phyloP scores from a whole-genome alignment of 1,140 invertebrate genomes.

The Holcopasites calliopsidis region DNA sequence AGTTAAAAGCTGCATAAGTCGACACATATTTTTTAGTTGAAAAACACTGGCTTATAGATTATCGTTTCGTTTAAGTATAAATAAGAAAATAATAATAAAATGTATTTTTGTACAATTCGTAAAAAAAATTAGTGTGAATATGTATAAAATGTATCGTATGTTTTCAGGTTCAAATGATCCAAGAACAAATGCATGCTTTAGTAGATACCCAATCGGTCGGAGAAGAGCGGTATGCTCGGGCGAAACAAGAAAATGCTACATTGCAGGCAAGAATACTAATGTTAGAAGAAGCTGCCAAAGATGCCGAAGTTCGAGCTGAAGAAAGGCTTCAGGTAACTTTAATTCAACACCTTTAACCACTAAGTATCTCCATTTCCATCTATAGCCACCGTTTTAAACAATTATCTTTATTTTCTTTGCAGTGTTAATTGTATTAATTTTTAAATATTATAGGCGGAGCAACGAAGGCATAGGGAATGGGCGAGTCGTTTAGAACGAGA shows the following conservation, averaged over 20 bases:
- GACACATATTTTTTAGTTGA: neutral
- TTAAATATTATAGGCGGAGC: constrained; percentile 83
- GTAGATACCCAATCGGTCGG: constrained; percentile 91
- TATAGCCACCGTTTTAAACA: neutral
- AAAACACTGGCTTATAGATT: neutral
- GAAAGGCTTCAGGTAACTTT: constrained; percentile 84
- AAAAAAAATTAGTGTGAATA: no score
- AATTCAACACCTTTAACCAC: neutral
- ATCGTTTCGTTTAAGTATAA: neutral
- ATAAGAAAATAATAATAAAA: neutral
- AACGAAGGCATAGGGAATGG: constrained; percentile 90
- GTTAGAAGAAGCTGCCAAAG: constrained; percentile 94
- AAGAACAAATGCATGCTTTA: constrained; percentile 93
- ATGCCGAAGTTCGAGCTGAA: constrained; percentile 92
- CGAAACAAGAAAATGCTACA: constrained; percentile 94
- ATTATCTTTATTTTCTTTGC: neutral
- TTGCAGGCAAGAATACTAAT: constrained; percentile 93
- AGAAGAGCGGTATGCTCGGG: constrained; percentile 91
- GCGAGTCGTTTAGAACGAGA: constrained; percentile 90
- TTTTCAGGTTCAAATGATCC: constrained; percentile 90
- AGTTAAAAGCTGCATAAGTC: no score
- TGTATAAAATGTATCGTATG: no score
- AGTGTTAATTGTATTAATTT: neutral
- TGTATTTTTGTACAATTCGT: no score
- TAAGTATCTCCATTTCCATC: neutral